A percentile compares a stretch with the other conserved stretches of the same genome.
phyloP scores from a whole-genome alignment of 2,888 invertebrate species.

The Nemotelus pantherinus region DNA sequence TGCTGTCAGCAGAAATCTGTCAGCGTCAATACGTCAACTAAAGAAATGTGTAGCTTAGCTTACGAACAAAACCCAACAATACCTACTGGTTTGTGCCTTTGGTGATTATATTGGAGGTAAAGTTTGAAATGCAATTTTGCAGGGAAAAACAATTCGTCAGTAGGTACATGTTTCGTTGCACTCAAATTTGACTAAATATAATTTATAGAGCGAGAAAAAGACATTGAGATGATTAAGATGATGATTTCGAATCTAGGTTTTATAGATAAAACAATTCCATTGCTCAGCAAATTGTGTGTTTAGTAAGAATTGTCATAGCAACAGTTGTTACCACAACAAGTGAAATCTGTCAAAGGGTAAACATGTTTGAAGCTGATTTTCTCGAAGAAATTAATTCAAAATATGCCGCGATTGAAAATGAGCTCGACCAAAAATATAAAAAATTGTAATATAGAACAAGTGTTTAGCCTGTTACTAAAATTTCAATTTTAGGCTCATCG shows the following conservation, averaged over 20 bases:
- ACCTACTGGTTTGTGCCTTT: background rate
- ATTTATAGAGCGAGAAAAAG: too few relatives aligned
- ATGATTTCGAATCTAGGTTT: too few relatives aligned
- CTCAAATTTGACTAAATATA: too few relatives aligned
- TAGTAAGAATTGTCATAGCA: too few relatives aligned
- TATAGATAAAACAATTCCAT: too few relatives aligned
- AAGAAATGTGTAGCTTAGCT: background rate
- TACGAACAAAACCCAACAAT: background rate
- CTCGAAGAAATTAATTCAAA: slow-evolving; percentile 62
- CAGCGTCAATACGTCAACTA: background rate
- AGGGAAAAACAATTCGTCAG: too few relatives aligned
- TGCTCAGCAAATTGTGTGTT: too few relatives aligned
- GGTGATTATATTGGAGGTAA: too few relatives aligned
- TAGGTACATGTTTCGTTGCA: too few relatives aligned
- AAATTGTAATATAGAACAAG: slow-evolving; percentile 57
- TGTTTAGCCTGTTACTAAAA: background rate
- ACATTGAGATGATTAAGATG: too few relatives aligned
- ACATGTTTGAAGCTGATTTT: slow-evolving; percentile 56
- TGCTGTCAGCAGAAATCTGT: background rate
- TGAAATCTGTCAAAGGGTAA: slow-evolving; percentile 13
- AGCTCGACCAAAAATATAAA: slow-evolving; percentile 60
- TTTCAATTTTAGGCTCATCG: slow-evolving; percentile 39
- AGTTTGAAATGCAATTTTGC: too few relatives aligned
- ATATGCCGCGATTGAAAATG: slow-evolving; percentile 60
- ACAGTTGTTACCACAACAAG: too few relatives aligned